Evolutionary conservation across 53 echinoderm and acorn worm genomes (phyloP).

Genomic region (Henricia sp.): DNA sequence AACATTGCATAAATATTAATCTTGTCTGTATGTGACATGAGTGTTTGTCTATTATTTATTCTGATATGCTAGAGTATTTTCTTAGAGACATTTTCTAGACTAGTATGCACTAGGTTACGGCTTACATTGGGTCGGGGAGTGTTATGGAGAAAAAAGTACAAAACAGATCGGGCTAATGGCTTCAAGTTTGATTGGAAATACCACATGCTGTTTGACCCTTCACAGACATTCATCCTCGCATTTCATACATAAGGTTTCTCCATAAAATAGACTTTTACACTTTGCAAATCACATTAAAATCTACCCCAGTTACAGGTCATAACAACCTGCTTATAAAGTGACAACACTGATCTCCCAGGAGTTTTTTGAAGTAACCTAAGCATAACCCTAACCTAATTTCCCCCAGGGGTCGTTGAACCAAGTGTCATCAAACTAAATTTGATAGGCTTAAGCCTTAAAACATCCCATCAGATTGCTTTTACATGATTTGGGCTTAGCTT

Average conservation of each 20-base stretch:
- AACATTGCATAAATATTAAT: no score
- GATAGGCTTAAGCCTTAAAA: conserved; percentile 41
- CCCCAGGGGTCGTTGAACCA: conserved; percentile 40
- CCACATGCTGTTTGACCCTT: background rate
- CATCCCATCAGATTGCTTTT: conserved; percentile 39
- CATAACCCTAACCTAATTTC: conserved; percentile 61
- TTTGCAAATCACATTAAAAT: background rate
- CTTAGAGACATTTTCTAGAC: no score
- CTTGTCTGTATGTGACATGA: no score
- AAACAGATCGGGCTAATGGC: no score
- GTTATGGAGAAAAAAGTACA: no score
- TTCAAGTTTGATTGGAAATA: no score
- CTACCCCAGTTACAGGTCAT: background rate
- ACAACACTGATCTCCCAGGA: background rate
- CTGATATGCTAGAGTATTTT: no score
- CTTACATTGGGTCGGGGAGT: no score
- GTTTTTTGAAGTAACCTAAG: conserved; percentile 29
- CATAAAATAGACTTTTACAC: background rate
- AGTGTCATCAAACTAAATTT: conserved; percentile 34
- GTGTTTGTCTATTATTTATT: no score
- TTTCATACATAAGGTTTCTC: background rate
- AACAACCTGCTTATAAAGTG: conserved; percentile 14
- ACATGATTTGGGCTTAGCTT: no score
- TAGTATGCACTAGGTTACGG: no score
- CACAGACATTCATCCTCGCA: background rate